Evolutionary conservation across 1,140 invertebrate species (phyloP).

Genomic region (Calosoma granatense): DNA sequence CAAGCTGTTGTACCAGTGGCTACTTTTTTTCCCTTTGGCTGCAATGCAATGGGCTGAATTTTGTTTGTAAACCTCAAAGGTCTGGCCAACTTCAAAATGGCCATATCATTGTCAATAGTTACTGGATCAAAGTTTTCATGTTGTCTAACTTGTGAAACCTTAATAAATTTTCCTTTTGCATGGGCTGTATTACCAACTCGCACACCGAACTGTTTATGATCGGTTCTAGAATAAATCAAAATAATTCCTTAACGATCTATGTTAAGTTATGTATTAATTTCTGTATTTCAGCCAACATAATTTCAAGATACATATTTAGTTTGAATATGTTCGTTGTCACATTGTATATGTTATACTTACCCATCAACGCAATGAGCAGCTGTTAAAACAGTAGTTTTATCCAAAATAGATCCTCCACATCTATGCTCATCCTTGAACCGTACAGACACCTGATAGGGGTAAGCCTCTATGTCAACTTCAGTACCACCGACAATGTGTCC

Average conservation of each 20-base stretch:
- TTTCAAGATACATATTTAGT: too few species aligned
- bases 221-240: not conserved
- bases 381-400: constrained; percentile 35
- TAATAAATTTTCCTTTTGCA: not conserved
- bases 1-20: constrained; percentile 19
- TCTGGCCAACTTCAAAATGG: not conserved
- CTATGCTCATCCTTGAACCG: constrained; percentile 35
- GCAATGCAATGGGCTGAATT: not conserved
- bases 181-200: constrained; percentile 27
- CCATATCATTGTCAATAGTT: not conserved
- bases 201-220: constrained; percentile 12
- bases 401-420: constrained; percentile 51
- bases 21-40: not conserved
- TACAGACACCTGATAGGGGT: constrained; percentile 38
- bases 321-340: too few species aligned
- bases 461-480: constrained; percentile 30
- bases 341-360: too few species aligned
- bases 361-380: constrained; percentile 38
- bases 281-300: too few species aligned
- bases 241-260: not conserved
- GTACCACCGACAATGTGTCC: constrained; percentile 37
- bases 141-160: not conserved
- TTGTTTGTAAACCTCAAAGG: not conserved
- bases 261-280: too few species aligned
- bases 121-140: not conserved